A percentile compares a stretch with the other conserved stretches of the same genome.
phyloP scores from a whole-genome alignment of 2,113 vertebrate species.

The Sclerurus mexicanus region DNA sequence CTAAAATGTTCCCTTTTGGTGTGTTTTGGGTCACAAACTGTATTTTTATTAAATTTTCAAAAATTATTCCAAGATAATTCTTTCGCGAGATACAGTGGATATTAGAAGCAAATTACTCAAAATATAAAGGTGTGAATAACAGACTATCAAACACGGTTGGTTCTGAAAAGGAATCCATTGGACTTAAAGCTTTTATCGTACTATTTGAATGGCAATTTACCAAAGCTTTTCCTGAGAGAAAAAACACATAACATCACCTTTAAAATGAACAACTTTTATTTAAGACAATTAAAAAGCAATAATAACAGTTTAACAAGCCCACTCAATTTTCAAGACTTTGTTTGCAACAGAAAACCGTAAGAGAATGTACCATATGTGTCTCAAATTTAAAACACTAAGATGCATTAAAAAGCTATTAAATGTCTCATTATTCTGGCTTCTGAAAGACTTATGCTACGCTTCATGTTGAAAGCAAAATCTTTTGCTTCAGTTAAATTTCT shows the following conservation, averaged over 20 bases:
- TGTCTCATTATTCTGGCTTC: background rate
- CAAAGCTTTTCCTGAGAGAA: background rate
- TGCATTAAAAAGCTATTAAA: conserved; percentile 12
- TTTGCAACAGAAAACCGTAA: background rate
- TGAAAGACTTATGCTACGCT: background rate
- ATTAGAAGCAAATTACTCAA: background rate
- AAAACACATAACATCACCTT: background rate
- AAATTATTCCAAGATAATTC: background rate
- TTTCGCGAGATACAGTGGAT: background rate
- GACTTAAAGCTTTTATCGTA: background rate
- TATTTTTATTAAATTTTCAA: background rate
- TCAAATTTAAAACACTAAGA: background rate
- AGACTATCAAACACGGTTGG: background rate
- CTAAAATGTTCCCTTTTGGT: background rate
- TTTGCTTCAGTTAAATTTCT: background rate
- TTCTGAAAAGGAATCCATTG: background rate
- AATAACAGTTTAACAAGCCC: background rate
- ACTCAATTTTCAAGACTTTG: background rate
- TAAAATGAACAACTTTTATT: background rate
- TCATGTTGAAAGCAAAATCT: background rate
- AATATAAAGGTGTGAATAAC: background rate
- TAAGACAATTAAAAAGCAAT: background rate
- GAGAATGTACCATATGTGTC: background rate
- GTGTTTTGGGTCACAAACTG: background rate
- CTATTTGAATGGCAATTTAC: background rate